Evolutionary conservation across 2,113 vertebrate genomes (phyloP), one percentile per base, ranked within the genome.

Genomic region (Emydocephalus ijimae): DNA sequence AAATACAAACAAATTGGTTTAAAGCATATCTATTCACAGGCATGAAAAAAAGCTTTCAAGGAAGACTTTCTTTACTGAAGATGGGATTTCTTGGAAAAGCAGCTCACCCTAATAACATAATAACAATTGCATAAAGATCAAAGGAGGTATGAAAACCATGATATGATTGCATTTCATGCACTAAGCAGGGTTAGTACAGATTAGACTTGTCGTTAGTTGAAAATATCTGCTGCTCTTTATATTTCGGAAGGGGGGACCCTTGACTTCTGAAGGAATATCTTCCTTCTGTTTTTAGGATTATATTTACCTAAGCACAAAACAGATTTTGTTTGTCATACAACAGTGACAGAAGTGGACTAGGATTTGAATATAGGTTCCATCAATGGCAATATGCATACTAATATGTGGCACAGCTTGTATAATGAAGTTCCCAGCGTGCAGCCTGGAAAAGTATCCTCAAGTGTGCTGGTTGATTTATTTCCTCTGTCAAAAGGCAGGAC

Each of bases 351-450:
- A 99, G 98, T 98, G 98, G 98, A 98, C 98, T 99, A 98, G 89
- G 97, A 97, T 97, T 96, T 96, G 97, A 93, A 94, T 96, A 97
- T 96, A 93, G 95, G 98, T 97, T 98, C 99, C 98, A 98, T 99
- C 98, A 98, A 98, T 97, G 97, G 96, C 98, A 97, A 98, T 98
- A 98, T 99, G 98, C 98, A 99, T 98, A 99, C 98, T 99, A 99
- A 99, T 99, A 97, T 98, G 98, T 98, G 98, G 98, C 98, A 98
- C 98, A 98, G 98, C 98, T 98, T 99, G 98, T 98, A 98, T 99
- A 99, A 99, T 99, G 99, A 99, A 99, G 98, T 99, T 99, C 99
- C 98, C 99, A 99, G 98, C 98, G 94, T 98, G 99, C 97, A 98
- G 98, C 97, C 99, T 98, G 97, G 98, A 99, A 98, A 98, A 98